Evolutionary conservation across 2,888 invertebrate species (phyloP), one percentile per base, ranked within the genome.

Genomic region (Theretra japonica): DNA sequence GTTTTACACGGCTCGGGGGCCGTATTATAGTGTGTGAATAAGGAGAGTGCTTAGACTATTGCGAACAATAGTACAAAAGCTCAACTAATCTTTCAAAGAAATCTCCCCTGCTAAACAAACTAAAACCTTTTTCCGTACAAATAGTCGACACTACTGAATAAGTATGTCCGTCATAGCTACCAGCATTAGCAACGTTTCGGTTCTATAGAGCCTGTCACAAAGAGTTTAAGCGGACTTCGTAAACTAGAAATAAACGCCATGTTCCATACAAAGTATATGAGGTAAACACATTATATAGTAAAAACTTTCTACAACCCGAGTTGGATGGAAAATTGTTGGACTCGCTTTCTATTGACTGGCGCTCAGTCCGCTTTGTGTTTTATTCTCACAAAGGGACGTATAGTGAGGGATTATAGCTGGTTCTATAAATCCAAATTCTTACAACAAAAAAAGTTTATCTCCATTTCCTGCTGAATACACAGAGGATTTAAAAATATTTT

Each of bases 301-400:
- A 48, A 65, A 65, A 65, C 65, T 65, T 65, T 65, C 65, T 65
- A 65, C 65, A 65, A 65, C 65, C 65, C 19, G 65, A 65, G 65
- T 65, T 65, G 65, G 23, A 48, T 41, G 65, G 41, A 65, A 65
- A 65, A 62, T 33, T 33, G 60, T 65, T 65, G 65, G 48, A 65
- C 23, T 41, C 65, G 48, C 65, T 65, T 65, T 65, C 65, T 65
- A 65, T 48, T 65, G 65, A 65, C 65, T 65, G 15, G 23, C 62
- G 41, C 48, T 65, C 65, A 23, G 65, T 65, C 48, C 65, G 65
- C 65, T 65, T 65, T 65, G 62, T 65, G 62, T 65, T 65, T 65
- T 65, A 65, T 65, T 23, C 48, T 65, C 65, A 48, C 65, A 65
- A 65, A 65, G 23, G 48, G 65, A 48, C 65, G 41, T 41, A 21